Evolutionary conservation across 1,140 invertebrate genomes (phyloP).

Genomic region (Brachionus plicatilis): DNA sequence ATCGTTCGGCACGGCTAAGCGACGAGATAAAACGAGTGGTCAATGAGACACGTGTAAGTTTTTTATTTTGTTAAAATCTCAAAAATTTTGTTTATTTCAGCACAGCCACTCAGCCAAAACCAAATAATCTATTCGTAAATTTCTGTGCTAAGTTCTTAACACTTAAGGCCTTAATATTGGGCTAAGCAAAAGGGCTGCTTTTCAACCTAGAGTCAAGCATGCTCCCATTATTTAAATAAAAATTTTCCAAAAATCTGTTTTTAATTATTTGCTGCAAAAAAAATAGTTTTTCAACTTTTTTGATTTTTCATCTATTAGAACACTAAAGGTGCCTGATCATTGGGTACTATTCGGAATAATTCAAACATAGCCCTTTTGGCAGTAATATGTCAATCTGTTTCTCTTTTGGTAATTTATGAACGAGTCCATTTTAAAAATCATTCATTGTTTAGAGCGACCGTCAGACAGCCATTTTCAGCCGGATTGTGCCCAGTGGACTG

Average conservation of each 20-base stretch:
- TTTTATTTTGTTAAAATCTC: neutral
- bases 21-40: constrained; percentile 39
- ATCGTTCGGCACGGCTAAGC: constrained; percentile 33
- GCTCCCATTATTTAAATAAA: neutral
- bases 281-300: neutral
- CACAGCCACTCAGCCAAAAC: neutral
- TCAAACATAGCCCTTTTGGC: constrained; percentile 25
- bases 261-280: constrained; percentile 15
- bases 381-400: constrained; percentile 38
- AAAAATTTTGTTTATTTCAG: constrained; percentile 8
- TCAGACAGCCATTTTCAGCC: constrained; percentile 37
- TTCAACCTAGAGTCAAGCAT: neutral
- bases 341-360: neutral
- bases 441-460: constrained; percentile 39
- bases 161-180: neutral
- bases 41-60: constrained; percentile 37
- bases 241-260: constrained; percentile 2
- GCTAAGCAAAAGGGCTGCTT: neutral
- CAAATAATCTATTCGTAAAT: neutral
- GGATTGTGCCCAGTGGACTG: constrained; percentile 35
- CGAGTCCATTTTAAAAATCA: neutral
- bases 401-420: neutral
- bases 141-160: neutral
- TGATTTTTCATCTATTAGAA: neutral
- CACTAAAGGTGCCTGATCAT: neutral